Evolutionary conservation across 2,888 invertebrate genomes (phyloP).

Genomic region (Mythimna ferrago): DNA sequence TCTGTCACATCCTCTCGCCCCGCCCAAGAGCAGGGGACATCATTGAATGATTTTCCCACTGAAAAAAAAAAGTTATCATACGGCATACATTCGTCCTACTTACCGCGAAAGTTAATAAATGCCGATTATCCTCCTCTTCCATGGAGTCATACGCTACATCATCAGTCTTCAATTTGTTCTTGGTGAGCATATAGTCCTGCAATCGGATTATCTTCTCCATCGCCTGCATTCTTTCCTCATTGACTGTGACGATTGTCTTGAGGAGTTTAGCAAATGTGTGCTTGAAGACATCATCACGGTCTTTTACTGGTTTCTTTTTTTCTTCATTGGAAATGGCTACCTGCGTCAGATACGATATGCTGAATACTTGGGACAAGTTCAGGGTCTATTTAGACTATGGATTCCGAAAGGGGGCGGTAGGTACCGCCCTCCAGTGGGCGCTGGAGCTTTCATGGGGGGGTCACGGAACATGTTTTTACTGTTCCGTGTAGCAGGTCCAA

Average conservation of each 20-base stretch:
- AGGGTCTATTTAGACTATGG: too few species aligned
- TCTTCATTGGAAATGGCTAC: conserved; percentile 3
- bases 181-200: conserved; percentile 65
- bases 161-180: conserved; percentile 51
- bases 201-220: conserved; percentile 66
- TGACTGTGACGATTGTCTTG: conserved; percentile 67
- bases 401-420: too few species aligned
- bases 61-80: too few species aligned
- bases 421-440: too few species aligned
- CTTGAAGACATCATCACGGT: conserved; percentile 10
- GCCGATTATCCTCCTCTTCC: conserved; percentile 45
- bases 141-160: conserved; percentile 48
- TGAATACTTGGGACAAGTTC: neutral
- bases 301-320: neutral
- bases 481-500: too few species aligned
- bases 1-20: too few species aligned
- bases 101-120: conserved; percentile 30
- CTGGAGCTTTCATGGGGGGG: too few species aligned
- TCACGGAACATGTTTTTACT: too few species aligned
- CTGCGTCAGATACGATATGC: conserved; percentile 8
- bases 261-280: conserved; percentile 64
- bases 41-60: too few species aligned
- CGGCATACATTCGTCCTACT: neutral
- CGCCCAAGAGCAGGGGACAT: too few species aligned
- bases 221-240: conserved; percentile 69